Conservation (phyloP, 1,140 invertebrate genomes). For the Ectropis grisescens region DNA sequence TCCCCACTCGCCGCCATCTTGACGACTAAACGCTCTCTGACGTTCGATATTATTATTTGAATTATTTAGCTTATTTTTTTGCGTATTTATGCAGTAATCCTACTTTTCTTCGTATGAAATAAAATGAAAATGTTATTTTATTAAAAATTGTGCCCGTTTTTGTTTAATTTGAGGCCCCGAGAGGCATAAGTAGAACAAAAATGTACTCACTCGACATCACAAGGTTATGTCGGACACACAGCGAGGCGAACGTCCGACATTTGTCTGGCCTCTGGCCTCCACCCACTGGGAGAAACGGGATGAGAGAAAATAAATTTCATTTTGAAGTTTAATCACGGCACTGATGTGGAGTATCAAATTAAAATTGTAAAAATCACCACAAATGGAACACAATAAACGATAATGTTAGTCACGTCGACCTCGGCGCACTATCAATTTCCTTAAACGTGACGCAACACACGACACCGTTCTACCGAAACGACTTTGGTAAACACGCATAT, state of each 20-base stretch:
- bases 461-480: conserved; percentile 68
- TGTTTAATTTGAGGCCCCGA: neutral
- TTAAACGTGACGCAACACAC: conserved; percentile 66
- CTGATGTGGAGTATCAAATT: conserved; percentile 25
- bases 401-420: conserved; percentile 65
- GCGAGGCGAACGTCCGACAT: conserved; percentile 51
- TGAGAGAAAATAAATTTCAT: conserved; percentile 49
- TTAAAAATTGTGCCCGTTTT: too few species aligned
- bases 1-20: conserved; percentile 67
- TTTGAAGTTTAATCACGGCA: conserved; percentile 29
- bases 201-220: conserved; percentile 55
- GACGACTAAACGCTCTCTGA: conserved; percentile 55
- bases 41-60: conserved; percentile 64
- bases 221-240: conserved; percentile 61
- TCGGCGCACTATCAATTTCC: conserved; percentile 65
- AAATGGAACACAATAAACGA: conserved; percentile 47
- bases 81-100: too few species aligned
- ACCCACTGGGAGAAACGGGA: conserved; percentile 44
- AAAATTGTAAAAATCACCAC: conserved; percentile 23
- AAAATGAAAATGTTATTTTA: too few species aligned
- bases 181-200: conserved; percentile 27
- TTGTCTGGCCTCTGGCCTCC: conserved; percentile 58
- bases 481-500: conserved; percentile 70
- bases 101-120: too few species aligned
- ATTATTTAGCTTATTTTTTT: conserved; percentile 21